Conservation (phyloP, 1,140 invertebrate species). For the Lineus longissimus region DNA sequence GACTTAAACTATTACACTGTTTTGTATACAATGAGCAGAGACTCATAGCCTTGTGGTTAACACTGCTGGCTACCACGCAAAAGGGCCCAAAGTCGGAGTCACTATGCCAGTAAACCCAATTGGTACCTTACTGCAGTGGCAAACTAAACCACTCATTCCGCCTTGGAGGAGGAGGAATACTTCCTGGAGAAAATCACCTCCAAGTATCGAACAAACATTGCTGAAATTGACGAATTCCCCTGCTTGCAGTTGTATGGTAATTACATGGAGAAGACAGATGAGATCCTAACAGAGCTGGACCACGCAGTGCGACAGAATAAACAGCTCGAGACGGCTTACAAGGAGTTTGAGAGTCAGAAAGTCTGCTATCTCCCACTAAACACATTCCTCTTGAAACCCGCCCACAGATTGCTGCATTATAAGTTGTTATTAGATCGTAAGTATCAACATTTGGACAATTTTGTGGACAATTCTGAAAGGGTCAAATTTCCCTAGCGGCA, state of each 20-base stretch:
- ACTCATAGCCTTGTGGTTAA: no score
- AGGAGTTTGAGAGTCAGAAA: slow-evolving; percentile 81
- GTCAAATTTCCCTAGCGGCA: no score
- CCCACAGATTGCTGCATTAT: slow-evolving; percentile 85
- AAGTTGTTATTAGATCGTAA: slow-evolving; percentile 77
- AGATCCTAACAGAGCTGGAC: slow-evolving; percentile 73
- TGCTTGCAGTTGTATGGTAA: slow-evolving; percentile 70
- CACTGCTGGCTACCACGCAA: no score
- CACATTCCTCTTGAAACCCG: slow-evolving; percentile 80
- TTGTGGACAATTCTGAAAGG: background rate
- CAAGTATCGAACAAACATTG: no score
- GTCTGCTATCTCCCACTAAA: slow-evolving; percentile 74
- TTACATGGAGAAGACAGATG: slow-evolving; percentile 73
- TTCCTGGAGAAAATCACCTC: no score
- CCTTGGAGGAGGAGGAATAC: no score
- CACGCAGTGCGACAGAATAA: slow-evolving; percentile 67
- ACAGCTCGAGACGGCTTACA: slow-evolving; percentile 74
- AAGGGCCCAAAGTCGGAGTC: no score
- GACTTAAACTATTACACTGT: no score
- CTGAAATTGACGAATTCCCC: slow-evolving; percentile 3
- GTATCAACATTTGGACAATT: slow-evolving; percentile 36
- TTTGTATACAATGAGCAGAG: no score
- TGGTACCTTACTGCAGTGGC: no score
- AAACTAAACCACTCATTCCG: no score
- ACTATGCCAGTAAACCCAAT: no score